Evolutionary conservation across 2,888 invertebrate genomes (phyloP).

Genomic region (Drosophila infuscata): DNA sequence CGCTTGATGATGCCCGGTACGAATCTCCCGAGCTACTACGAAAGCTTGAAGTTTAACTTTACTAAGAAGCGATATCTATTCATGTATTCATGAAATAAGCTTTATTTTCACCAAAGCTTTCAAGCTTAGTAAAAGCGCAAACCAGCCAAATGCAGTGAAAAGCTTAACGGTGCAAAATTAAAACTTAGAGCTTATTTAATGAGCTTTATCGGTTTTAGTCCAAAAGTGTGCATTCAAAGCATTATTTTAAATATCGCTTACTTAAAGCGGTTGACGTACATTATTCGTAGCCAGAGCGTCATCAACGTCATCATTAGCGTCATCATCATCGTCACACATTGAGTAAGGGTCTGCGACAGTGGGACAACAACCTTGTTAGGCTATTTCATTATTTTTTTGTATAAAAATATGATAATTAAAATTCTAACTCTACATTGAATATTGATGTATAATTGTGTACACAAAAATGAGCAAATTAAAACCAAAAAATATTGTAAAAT

Average conservation of each 20-base stretch:
- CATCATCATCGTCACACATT: conserved; percentile 32
- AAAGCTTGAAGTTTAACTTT: too few relatives aligned
- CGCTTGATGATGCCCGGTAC: accelerated
- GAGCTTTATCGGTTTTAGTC: neutral
- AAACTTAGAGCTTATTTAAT: too few relatives aligned
- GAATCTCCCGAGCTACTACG: neutral
- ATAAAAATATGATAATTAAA: too few relatives aligned
- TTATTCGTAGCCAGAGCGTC: conserved; percentile 28
- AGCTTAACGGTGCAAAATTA: too few relatives aligned
- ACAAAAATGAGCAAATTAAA: neutral
- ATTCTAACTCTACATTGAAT: neutral
- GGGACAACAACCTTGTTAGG: too few relatives aligned
- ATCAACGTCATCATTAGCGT: neutral
- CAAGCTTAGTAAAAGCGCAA: too few relatives aligned
- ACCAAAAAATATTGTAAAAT: neutral
- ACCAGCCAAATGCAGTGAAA: too few relatives aligned
- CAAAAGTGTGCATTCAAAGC: neutral
- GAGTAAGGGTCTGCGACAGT: conserved; percentile 23
- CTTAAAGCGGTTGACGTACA: conserved; percentile 10
- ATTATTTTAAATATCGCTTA: conserved; percentile 11
- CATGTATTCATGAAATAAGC: too few relatives aligned
- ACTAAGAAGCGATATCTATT: too few relatives aligned
- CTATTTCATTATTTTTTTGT: too few relatives aligned
- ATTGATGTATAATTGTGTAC: neutral
- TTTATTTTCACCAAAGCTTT: too few relatives aligned